Conservation (phyloP, 2,797 vertebrate genomes). For the Danionella dracula region DNA sequence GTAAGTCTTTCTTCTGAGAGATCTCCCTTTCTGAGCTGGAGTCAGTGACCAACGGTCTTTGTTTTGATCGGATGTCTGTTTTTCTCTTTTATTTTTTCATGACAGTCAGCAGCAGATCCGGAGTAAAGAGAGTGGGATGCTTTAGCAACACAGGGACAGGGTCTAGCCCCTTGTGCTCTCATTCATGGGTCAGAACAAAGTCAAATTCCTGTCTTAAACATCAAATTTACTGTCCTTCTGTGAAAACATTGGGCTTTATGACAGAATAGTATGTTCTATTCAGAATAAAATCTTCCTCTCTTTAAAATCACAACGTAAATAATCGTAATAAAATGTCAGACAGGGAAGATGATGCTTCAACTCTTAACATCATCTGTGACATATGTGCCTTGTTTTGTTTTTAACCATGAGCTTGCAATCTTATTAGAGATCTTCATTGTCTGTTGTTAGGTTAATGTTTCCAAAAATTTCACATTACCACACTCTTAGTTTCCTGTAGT, state of each 20-base stretch:
- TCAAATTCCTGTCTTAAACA: conserved; percentile 18
- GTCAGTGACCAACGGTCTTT: conserved; percentile 30
- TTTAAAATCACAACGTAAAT: too few relatives aligned
- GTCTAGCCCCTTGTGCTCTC: conserved; percentile 46
- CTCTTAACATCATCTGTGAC: too few relatives aligned
- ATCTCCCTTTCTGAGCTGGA: conserved; percentile 39
- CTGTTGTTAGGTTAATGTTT: too few relatives aligned
- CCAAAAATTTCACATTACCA: too few relatives aligned
- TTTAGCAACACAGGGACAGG: conserved; percentile 54
- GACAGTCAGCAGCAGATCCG: conserved; percentile 44
- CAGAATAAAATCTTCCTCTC: too few relatives aligned
- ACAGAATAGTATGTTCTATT: too few relatives aligned
- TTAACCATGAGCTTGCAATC: too few relatives aligned
- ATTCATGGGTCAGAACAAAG: conserved; percentile 54
- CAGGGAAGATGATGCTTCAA: not conserved
- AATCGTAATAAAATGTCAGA: not conserved
- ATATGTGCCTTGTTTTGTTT: too few relatives aligned
- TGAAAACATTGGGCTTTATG: conserved; percentile 8
- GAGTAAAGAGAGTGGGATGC: conserved; percentile 46
- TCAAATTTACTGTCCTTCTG: conserved; percentile 20
- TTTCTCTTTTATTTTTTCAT: conserved; percentile 63
- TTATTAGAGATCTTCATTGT: too few relatives aligned
- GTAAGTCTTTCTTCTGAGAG: not conserved
- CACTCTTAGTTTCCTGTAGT: too few relatives aligned
- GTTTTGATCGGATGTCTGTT: conserved; percentile 51